A percentile compares a stretch with the other conserved stretches of the same genome.
Evolutionary conservation across 2,888 invertebrate genomes (phyloP).

Genomic region (Lycophotia porphyrea): DNA sequence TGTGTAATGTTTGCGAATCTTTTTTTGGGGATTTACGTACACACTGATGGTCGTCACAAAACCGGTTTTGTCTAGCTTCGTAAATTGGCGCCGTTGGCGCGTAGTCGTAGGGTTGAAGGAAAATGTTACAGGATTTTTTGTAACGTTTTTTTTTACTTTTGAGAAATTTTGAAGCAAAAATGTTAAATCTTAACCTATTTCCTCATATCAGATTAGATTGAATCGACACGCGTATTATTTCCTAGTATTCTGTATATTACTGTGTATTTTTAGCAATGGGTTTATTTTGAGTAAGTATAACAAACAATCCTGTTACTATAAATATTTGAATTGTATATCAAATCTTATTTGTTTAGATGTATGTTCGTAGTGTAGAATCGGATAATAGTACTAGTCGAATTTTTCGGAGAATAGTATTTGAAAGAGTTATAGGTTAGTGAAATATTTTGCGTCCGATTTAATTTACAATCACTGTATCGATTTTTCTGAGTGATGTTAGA

Average conservation of each 20-base stretch:
- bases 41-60: conserved; percentile 24
- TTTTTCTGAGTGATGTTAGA: not conserved
- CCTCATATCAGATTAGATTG: conserved; percentile 18
- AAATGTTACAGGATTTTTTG: not conserved
- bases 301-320: conserved; percentile 4
- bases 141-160: not conserved
- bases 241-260: conserved; percentile 2
- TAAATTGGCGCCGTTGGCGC: not conserved
- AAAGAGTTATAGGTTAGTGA: not conserved
- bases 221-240: conserved; percentile 6
- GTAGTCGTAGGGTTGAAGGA: conserved; percentile 16
- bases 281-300: not conserved
- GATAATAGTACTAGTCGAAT: not conserved
- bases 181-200: not conserved
- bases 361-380: not conserved
- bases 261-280: conserved; percentile 17
- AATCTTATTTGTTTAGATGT: conserved; percentile 16
- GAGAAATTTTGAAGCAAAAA: not conserved
- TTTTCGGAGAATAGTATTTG: conserved; percentile 2
- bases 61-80: conserved; percentile 32
- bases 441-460: conserved; percentile 1
- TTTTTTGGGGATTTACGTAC: conserved; percentile 36
- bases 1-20: conserved; percentile 35
- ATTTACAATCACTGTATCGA: not conserved
- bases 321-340: conserved; percentile 6